Percentiles rank a stretch among this genome's conserved stretches.
phyloP scores from a whole-genome alignment of 2,797 vertebrate genomes.

The Hyperoplus immaculatus region DNA sequence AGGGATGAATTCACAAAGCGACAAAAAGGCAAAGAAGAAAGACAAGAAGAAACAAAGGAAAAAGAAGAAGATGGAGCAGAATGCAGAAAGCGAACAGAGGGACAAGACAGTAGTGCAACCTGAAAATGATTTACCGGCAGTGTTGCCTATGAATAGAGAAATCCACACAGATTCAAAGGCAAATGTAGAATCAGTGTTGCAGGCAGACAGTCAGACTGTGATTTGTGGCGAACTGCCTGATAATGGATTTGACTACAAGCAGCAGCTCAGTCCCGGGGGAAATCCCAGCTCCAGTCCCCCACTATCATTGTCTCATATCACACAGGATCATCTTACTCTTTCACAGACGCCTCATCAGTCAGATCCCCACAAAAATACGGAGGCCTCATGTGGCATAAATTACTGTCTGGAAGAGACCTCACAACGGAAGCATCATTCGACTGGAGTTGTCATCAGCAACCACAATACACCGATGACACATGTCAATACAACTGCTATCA shows the following conservation, averaged over 20 bases:
- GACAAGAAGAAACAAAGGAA: slow-evolving; percentile 70
- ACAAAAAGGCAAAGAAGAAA: slow-evolving; percentile 64
- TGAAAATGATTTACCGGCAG: slow-evolving; percentile 38
- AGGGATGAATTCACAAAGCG: slow-evolving; percentile 13
- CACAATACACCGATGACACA: slow-evolving; percentile 62
- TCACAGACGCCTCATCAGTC: slow-evolving; percentile 65
- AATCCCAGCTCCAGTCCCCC: slow-evolving; percentile 54
- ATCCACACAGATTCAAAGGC: slow-evolving; percentile 28
- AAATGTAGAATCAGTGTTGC: slow-evolving; percentile 35
- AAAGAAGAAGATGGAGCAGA: slow-evolving; percentile 68
- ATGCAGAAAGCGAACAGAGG: slow-evolving; percentile 24
- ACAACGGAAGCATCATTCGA: slow-evolving; percentile 58
- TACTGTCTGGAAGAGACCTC: slow-evolving; percentile 45
- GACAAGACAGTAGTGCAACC: slow-evolving; percentile 3
- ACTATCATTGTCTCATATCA: slow-evolving; percentile 48
- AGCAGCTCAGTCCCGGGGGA: slow-evolving; percentile 78
- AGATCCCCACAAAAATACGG: slow-evolving; percentile 57
- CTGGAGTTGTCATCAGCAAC: slow-evolving; percentile 48
- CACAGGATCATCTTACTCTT: slow-evolving; percentile 79
- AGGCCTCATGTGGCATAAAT: slow-evolving; percentile 59
- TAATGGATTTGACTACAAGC: slow-evolving; percentile 65
- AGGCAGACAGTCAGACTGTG: slow-evolving; percentile 25
- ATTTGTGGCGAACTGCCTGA: slow-evolving; percentile 58
- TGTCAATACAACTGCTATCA: slow-evolving; percentile 64
- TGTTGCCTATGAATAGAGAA: slow-evolving; percentile 13